Base-by-base conservation (phyloP, 92 coral and sea anemone species). In the Epizoanthus stellaris region DNA sequence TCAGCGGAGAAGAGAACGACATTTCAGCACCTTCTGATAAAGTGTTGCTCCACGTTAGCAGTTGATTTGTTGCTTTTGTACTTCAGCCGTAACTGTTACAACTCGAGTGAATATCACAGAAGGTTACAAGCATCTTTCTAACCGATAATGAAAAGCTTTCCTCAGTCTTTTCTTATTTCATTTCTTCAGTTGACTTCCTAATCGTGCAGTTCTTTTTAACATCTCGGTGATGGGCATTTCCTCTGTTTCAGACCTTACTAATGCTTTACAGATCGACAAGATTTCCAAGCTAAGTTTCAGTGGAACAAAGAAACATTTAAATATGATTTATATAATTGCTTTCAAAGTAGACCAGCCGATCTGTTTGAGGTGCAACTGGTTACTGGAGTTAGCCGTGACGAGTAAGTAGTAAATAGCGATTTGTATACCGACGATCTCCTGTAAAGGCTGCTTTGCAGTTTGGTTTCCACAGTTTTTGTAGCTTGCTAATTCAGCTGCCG, bases 311-410 rank as follows among this genome's bases (percentile, higher is more conserved):
- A 79, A 43, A 62, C 49, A 1, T 62, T 77, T 62, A 79, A 79
- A 79, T 43, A 21, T 39, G 14, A 52, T 38, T 62, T 40, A 59
- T 67, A 20, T 79, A 79, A 79, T 79, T 79, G 70, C 66, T 79
- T 76, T 64, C 70, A 60, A 69, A 79, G 83, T 79, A 79, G 72
- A 79, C 83, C 83, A 42, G 25, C 83, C 21, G 83, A 79, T 59
- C 72, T 63, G 59, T 79, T 79, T 56, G 83, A 79, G 83, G 83
- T 79, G 83, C 67, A 79, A 64, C 42, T 79, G 83, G 83, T 63
- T 43, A 79, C 83, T 20, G 83, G 83, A 79, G 73, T 63, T 39
- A 63, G 39, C 83, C 43, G 21, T 63, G 83, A 79, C 45, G 83
- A 79, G 83, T 79, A 79, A 79, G 83, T 79, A 79, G 49, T 36